Base-by-base conservation (phyloP, 2,113 vertebrate species). In the Chaetops frenatus region DNA sequence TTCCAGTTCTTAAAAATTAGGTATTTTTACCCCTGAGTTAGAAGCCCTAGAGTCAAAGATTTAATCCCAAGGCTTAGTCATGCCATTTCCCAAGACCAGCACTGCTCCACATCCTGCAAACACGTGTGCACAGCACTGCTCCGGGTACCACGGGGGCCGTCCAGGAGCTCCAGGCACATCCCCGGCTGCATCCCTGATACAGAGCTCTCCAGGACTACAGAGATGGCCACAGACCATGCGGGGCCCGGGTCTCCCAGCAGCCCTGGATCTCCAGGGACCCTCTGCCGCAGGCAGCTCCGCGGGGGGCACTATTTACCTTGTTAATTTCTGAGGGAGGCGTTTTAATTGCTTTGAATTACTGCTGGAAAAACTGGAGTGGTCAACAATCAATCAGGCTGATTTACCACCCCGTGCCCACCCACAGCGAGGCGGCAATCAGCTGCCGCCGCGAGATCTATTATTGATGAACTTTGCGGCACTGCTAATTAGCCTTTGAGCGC, bases 401-500 rank as follows among this genome's bases (percentile, higher is more conserved):
- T 98, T 97, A 97, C 81, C 96, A 94, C 94, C 92, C 67, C 92
- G 12, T 93, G 64, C 97, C 97, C 96, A 96, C 97, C 98, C 62
- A 92, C 98, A 54, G 95, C 36, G 92, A 98, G 96, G 95, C 96
- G 48, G 98, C 98, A 97, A 98, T 98, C 98, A 98, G 97, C 98
- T 94, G 86, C 97, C 83, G 67, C 98, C 95, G 76, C 97, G 74
- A 96, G 98, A 98, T 98, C 97, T 92, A 91, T 98, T 98, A 98
- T 98, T 98, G 98, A 99, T 98, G 98, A 98, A 98, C 98, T 98
- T 98, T 96, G 97, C 70, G 54, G 97, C 98, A 77, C 96, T 35
- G 94, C 98, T 99, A 98, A 98, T 99, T 98, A 98, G 98, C 98
- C 96, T 82, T 48, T 48, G n/a, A 97, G 97, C 76, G n/a, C 97